Conservation (phyloP, 2,797 vertebrate species). For the Sus cebifrons region DNA sequence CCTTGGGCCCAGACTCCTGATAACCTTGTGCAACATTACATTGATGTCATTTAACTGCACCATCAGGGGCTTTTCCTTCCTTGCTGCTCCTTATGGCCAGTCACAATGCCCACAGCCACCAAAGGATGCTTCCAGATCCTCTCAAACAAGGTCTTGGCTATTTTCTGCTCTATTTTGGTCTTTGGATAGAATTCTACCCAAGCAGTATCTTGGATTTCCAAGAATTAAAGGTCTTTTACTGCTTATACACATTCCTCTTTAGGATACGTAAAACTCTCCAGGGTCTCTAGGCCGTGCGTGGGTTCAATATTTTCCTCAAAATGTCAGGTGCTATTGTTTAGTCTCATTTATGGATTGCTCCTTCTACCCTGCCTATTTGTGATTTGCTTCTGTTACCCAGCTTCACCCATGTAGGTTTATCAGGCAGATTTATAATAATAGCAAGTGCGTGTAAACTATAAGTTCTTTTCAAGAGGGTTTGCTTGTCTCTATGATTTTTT, state of each 20-base stretch:
- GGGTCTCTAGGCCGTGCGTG: not conserved
- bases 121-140: not conserved
- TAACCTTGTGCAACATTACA: accelerated
- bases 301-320: not conserved
- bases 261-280: not conserved
- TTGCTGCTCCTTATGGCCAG: not conserved
- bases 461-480: not conserved
- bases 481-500: not conserved
- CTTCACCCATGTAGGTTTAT: not conserved
- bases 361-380: not conserved
- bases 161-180: not conserved
- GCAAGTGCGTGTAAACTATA: not conserved
- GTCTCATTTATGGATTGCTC: not conserved
- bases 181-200: not conserved
- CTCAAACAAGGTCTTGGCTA: not conserved
- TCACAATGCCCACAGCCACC: not conserved
- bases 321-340: not conserved
- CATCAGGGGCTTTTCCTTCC: accelerated
- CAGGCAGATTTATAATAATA: not conserved
- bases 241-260: not conserved
- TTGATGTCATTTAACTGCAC: not conserved
- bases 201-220: not conserved
- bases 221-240: not conserved
- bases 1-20: not conserved
- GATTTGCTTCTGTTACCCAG: not conserved